Evolutionary conservation across 2,797 vertebrate species (phyloP).

Genomic region (Phoxinus dragarum): DNA sequence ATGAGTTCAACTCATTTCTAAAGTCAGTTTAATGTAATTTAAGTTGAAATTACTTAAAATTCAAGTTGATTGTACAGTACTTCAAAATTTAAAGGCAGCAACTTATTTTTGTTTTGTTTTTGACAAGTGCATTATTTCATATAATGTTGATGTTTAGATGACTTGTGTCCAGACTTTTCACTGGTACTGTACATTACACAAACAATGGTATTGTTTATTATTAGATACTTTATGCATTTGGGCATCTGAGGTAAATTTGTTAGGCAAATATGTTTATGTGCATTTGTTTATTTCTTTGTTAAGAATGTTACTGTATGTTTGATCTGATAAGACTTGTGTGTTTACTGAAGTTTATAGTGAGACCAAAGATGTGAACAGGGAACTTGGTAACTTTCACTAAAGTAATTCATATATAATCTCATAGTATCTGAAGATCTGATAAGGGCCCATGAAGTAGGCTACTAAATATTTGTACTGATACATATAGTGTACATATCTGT

Average conservation of each 20-base stretch:
- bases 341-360: conserved; percentile 31
- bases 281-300: conserved; percentile 39
- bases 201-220: conserved; percentile 11
- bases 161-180: neutral
- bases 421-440: neutral
- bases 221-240: neutral
- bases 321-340: conserved; percentile 15
- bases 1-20: too few species aligned
- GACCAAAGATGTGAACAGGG: conserved; percentile 44
- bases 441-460: neutral
- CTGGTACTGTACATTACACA: conserved; percentile 21
- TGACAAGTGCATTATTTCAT: neutral
- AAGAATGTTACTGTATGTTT: conserved; percentile 19
- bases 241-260: conserved; percentile 27
- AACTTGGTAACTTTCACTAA: neutral
- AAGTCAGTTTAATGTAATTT: too few species aligned
- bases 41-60: too few species aligned
- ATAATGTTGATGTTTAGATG: neutral
- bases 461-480: conserved; percentile 6
- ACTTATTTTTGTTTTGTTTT: too few species aligned
- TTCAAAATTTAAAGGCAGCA: too few species aligned
- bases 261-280: conserved; percentile 16
- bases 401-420: neutral
- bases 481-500: neutral
- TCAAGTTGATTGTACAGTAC: too few species aligned